A percentile compares a stretch with the other conserved stretches of the same genome.
Conservation (phyloP, 2,888 invertebrate genomes). For the Pristionchus fissidentatus region DNA sequence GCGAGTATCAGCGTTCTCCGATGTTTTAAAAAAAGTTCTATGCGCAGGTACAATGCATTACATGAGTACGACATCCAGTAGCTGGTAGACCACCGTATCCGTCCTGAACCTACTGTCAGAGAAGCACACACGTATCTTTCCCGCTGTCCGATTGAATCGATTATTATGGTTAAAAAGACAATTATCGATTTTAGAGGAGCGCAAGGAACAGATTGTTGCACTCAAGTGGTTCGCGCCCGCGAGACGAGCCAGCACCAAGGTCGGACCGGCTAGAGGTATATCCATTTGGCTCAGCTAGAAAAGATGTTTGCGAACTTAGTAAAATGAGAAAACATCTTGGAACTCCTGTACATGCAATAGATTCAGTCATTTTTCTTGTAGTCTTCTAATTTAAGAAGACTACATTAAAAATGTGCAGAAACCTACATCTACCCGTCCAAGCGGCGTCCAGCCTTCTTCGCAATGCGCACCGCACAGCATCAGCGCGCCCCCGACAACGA, state of each 20-base stretch:
- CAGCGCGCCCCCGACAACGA: slow-evolving; percentile 31
- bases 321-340: too few relatives aligned
- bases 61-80: background rate
- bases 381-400: too few relatives aligned
- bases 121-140: too few relatives aligned
- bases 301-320: background rate
- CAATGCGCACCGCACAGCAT: slow-evolving; percentile 3
- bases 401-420: too few relatives aligned
- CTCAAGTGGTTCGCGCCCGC: slow-evolving; percentile 65
- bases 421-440: background rate
- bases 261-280: slow-evolving; percentile 4
- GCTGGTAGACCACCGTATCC: background rate
- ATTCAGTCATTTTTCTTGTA: too few relatives aligned
- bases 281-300: background rate
- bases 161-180: background rate
- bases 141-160: too few relatives aligned
- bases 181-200: slow-evolving; percentile 52
- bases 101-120: too few relatives aligned
- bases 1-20: too few relatives aligned
- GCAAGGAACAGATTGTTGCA: slow-evolving; percentile 60
- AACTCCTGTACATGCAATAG: too few relatives aligned
- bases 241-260: slow-evolving; percentile 25
- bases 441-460: background rate
- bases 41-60: too few relatives aligned
- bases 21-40: too few relatives aligned